phyloP scores from a whole-genome alignment of 2,888 invertebrate genomes.

The Macropis europaea region DNA sequence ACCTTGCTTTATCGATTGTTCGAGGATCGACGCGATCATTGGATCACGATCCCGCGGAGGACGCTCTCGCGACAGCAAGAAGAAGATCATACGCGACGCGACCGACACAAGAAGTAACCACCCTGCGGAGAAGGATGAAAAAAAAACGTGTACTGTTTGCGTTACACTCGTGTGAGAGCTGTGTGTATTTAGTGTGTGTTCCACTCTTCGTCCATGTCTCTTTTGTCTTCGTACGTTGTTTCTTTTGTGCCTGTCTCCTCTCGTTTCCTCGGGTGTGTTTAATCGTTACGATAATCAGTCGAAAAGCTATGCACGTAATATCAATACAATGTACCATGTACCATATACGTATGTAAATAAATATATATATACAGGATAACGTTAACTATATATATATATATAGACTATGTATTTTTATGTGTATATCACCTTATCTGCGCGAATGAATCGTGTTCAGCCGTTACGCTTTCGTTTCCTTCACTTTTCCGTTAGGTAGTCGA shows the following conservation, averaged over 20 bases:
- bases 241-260: not conserved
- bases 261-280: slow-evolving; percentile 33
- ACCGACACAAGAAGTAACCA: slow-evolving; percentile 37
- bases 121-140: slow-evolving; percentile 18
- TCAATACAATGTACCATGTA: slow-evolving; percentile 65
- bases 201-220: slow-evolving; percentile 10
- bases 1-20: slow-evolving; percentile 9
- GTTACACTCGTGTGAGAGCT: slow-evolving; percentile 36
- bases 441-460: slow-evolving; percentile 68
- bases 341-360: slow-evolving; percentile 64
- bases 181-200: slow-evolving; percentile 22
- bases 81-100: slow-evolving; percentile 10
- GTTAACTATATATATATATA: slow-evolving; percentile 61
- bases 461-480: slow-evolving; percentile 36
- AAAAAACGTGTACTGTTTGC: slow-evolving; percentile 49
- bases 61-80: not conserved
- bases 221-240: slow-evolving; percentile 9
- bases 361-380: slow-evolving; percentile 62
- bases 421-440: slow-evolving; percentile 69
- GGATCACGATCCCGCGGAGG: slow-evolving; percentile 33
- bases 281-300: slow-evolving; percentile 77
- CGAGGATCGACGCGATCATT: slow-evolving; percentile 33
- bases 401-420: slow-evolving; percentile 53
- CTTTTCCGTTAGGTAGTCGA: slow-evolving; percentile 55
- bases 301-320: slow-evolving; percentile 76